Percentiles rank a stretch among this genome's conserved stretches.
phyloP scores from a whole-genome alignment of 2,888 invertebrate species.

The Shargacucullia verbasci region DNA sequence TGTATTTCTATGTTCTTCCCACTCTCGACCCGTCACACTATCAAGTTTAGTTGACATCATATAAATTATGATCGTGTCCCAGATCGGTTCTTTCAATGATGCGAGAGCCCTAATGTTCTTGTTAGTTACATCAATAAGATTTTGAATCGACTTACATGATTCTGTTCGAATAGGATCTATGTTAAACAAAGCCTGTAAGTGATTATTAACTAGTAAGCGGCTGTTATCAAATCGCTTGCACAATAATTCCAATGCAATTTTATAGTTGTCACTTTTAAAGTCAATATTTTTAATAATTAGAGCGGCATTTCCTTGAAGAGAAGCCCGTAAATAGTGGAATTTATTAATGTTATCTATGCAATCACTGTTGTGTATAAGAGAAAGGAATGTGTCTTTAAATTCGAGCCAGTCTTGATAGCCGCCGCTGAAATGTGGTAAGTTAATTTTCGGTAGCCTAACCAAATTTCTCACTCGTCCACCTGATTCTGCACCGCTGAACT shows the following conservation, averaged over 20 bases:
- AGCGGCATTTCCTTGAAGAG: constrained; percentile 4
- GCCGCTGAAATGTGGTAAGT: too few species aligned
- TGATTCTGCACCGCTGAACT: constrained; percentile 3
- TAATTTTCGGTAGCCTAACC: constrained; percentile 11
- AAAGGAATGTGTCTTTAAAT: constrained; percentile 13
- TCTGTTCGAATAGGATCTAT: neutral
- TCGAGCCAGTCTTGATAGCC: constrained; percentile 3
- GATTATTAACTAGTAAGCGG: neutral
- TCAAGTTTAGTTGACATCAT: neutral
- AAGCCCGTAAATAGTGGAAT: too few species aligned
- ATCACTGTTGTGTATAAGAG: too few species aligned
- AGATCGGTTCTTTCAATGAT: neutral
- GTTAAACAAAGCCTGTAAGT: too few species aligned
- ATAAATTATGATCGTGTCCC: neutral
- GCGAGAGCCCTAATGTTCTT: too few species aligned
- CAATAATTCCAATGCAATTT: constrained; percentile 13
- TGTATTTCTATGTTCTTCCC: neutral
- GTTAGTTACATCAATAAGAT: neutral
- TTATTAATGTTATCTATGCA: too few species aligned
- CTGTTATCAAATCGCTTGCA: constrained; percentile 21
- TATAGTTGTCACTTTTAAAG: neutral
- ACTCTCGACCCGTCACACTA: neutral
- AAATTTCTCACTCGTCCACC: constrained; percentile 7
- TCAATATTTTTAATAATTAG: constrained; percentile 5
- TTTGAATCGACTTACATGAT: neutral